Base-by-base conservation (phyloP, 2,113 vertebrate species). In the Hiodon tergisus region DNA sequence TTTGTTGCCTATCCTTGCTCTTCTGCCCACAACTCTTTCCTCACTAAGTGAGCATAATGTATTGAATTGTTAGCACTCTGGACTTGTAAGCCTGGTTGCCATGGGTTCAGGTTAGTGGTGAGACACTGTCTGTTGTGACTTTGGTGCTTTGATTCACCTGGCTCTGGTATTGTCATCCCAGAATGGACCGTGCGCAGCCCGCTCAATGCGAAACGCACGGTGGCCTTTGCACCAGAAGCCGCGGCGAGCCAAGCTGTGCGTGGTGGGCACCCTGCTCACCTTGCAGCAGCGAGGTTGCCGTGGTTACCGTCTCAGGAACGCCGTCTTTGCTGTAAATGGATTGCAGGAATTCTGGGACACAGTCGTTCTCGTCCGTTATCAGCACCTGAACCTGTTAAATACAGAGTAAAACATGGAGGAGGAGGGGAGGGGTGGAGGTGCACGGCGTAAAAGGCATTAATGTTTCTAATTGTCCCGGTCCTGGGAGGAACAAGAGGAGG, bases 351-450 rank as follows among this genome's bases (percentile, higher is more conserved):
- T 94, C 92, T 0, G 93, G 92, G 66, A 91, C 86, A 50, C 92
- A 96, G 84, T 94, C 93, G 51, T 95, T 95, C 80, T 94, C 92
- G 66, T 97, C 93, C 31, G 85, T 88, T 76, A 95, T 94, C 70
- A 92, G 85, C 81, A 94, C 91, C 73, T 91, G 87, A 31, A 94
- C 91, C 93, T 95, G 81, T 75, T 67, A 51, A 31, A 68, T 48
- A 67, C 57, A 7, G 69, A 71, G 61, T 11, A 46, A 53, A 0
- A 54, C 46, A 53, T 54, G 69, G 54, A 72, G 75, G 82, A 31
- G 72, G 3, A 0, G 47, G 76, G 58, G 58, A 48, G 7, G n/a
- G 10, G 53, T 47, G 50, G 61, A n/a, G 9, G 1, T 4, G 58
- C 2, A 3, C 16, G n/a, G 63, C 17, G 16, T 14, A 67, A 14